Conservation (phyloP, 2,113 vertebrate species). For the Fukomys damarensis region DNA sequence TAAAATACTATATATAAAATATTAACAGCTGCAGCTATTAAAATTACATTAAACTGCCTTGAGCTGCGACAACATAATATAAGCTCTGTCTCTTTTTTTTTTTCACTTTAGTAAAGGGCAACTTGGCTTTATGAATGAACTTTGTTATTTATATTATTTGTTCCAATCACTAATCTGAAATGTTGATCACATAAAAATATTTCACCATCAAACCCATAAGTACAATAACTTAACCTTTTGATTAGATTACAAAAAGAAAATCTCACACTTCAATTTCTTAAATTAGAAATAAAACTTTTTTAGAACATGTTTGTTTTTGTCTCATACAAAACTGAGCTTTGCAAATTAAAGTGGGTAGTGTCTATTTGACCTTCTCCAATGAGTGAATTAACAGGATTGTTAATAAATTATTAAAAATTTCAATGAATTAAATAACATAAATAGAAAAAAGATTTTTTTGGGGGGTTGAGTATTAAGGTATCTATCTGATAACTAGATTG, state of each 20-base stretch:
- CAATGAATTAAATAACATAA: not conserved
- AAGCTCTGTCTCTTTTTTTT: not conserved
- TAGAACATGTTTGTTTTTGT: not conserved
- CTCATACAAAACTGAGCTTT: not conserved
- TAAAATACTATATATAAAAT: conserved; percentile 77
- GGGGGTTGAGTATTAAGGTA: not conserved
- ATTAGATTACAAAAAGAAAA: not conserved
- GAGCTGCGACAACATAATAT: conserved; percentile 49
- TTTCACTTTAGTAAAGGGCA: conserved; percentile 39
- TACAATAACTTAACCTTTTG: conserved; percentile 1
- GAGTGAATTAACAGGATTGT: not conserved
- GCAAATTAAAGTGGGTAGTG: not conserved
- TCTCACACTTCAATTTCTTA: not conserved
- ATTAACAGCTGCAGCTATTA: conserved; percentile 75
- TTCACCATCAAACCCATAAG: not conserved
- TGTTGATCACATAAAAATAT: conserved; percentile 36
- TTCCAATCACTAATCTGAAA: conserved; percentile 47
- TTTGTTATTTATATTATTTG: conserved; percentile 40
- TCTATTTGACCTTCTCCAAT: conserved; percentile 22
- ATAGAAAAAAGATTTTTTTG: conserved; percentile 4
- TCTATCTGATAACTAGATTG: conserved; percentile 18
- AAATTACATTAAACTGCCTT: conserved; percentile 69
- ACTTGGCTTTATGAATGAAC: conserved; percentile 30
- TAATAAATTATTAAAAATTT: conserved; percentile 13
- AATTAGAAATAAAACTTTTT: not conserved